Percentiles rank a stretch among this genome's conserved stretches.
Conservation (phyloP, 2,888 invertebrate genomes). For the Diaperis boleti region DNA sequence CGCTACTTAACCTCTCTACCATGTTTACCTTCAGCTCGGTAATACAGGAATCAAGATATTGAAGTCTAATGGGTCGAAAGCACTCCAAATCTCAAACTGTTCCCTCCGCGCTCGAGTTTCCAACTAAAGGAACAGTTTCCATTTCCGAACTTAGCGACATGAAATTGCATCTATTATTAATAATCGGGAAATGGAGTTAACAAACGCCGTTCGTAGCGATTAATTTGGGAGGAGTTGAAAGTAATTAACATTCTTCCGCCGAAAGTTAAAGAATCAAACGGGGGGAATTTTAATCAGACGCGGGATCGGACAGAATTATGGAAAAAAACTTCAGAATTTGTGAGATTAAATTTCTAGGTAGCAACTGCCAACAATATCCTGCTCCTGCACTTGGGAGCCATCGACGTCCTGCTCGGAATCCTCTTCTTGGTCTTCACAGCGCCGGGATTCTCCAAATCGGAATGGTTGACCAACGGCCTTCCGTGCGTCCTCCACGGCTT, state of each 20-base stretch:
- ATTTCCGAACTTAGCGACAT: conserved; percentile 5
- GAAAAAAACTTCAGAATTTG: too few relatives aligned
- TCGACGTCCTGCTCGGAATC: conserved; percentile 76
- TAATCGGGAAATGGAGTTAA: not conserved
- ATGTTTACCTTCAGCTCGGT: too few relatives aligned
- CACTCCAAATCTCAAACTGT: too few relatives aligned
- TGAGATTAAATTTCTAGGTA: too few relatives aligned
- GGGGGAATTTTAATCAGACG: not conserved
- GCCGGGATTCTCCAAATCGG: conserved; percentile 66
- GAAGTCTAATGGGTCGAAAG: too few relatives aligned
- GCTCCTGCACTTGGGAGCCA: conserved; percentile 78
- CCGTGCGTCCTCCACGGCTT: conserved; percentile 76
- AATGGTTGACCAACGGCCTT: conserved; percentile 69
- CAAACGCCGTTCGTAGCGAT: conserved; percentile 11
- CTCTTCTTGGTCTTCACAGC: conserved; percentile 72
- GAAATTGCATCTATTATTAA: conserved; percentile 18
- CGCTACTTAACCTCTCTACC: too few relatives aligned
- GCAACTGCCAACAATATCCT: conserved; percentile 79
- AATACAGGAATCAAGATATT: too few relatives aligned
- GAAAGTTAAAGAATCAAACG: not conserved
- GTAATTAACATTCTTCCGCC: not conserved
- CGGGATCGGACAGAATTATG: too few relatives aligned
- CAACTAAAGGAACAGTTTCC: conserved; percentile 12
- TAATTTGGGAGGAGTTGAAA: not conserved
- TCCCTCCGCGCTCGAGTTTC: conserved; percentile 22